Conservation (phyloP, 2,888 invertebrate species). For the Cylindroiulus punctatus region DNA sequence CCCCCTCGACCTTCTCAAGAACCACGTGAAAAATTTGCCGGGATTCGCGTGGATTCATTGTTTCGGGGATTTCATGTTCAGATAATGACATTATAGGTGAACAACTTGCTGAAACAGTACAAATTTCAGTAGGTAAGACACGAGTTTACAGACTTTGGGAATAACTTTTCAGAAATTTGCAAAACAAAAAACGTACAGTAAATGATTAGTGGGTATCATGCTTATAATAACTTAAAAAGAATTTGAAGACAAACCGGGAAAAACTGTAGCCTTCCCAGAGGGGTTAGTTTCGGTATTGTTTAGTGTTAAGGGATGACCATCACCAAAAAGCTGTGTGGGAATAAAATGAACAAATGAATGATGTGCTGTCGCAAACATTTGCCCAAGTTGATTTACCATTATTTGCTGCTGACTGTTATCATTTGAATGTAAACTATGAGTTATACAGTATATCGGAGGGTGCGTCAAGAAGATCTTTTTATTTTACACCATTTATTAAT, state of each 20-base stretch:
- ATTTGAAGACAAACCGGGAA: neutral
- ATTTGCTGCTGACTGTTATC: too few species aligned
- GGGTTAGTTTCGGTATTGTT: slow-evolving; percentile 7
- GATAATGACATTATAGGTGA: neutral
- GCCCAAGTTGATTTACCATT: too few species aligned
- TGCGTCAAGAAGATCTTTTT: too few species aligned
- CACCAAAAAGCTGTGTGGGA: slow-evolving; percentile 19
- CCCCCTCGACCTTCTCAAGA: slow-evolving; percentile 3
- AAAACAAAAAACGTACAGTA: neutral
- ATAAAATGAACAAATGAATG: slow-evolving; percentile 5
- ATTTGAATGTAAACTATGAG: too few species aligned
- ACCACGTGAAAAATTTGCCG: neutral
- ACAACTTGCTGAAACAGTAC: neutral
- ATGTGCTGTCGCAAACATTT: too few species aligned
- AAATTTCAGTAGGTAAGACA: neutral
- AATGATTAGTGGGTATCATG: neutral
- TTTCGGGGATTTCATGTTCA: neutral
- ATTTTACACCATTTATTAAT: too few species aligned
- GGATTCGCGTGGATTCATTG: slow-evolving; percentile 18
- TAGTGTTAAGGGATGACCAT: slow-evolving; percentile 34
- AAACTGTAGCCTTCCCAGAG: neutral
- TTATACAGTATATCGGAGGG: too few species aligned
- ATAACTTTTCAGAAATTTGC: neutral
- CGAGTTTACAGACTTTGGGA: neutral
- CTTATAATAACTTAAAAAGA: neutral